Evolutionary conservation across 2,888 invertebrate genomes (phyloP).

Genomic region (Dynastes maya): DNA sequence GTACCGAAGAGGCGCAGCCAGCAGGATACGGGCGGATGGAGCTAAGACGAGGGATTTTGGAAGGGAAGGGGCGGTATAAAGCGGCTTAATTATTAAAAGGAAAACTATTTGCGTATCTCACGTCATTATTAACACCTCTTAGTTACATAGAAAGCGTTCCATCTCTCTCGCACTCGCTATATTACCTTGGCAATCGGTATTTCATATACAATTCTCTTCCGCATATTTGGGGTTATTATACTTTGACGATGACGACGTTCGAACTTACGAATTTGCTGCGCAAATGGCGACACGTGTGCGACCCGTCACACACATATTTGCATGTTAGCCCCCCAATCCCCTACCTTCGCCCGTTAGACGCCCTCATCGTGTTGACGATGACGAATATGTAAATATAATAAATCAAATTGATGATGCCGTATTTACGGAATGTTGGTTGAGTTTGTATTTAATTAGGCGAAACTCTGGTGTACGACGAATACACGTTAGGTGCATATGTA

Average conservation of each 20-base stretch:
- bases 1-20: background rate
- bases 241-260: conserved; percentile 11
- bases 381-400: conserved; percentile 47
- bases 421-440: conserved; percentile 42
- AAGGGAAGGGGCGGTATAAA: background rate
- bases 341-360: background rate
- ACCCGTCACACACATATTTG: conserved; percentile 36
- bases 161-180: background rate
- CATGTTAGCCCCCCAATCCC: background rate
- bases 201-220: background rate
- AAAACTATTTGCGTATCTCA: conserved; percentile 42
- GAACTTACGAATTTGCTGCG: conserved; percentile 30
- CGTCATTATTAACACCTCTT: conserved; percentile 35
- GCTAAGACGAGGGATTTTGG: background rate
- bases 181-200: background rate
- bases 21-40: conserved; percentile 4
- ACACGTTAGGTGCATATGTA: background rate
- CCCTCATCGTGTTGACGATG: conserved; percentile 20
- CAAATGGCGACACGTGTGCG: conserved; percentile 43
- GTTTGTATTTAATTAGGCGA: conserved; percentile 46
- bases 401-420: conserved; percentile 43
- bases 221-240: conserved; percentile 13
- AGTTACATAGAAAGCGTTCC: background rate
- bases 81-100: conserved; percentile 43
- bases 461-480: background rate